Conservation (phyloP, 1,140 invertebrate genomes). For the Sycophila sp. region DNA sequence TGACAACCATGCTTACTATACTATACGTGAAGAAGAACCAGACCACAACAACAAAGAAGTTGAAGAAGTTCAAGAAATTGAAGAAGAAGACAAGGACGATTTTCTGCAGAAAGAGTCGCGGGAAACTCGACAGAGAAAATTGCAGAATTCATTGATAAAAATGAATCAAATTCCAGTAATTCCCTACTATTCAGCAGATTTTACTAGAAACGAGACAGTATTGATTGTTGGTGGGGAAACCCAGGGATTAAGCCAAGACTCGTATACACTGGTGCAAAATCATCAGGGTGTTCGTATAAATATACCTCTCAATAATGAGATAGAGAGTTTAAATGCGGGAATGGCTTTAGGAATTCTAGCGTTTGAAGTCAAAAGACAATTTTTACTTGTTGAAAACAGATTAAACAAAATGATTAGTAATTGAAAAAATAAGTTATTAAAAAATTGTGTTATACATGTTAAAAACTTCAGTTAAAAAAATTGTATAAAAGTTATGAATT, state of each 20-base stretch:
- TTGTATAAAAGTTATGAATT: not conserved
- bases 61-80: constrained; percentile 2
- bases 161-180: constrained; percentile 63
- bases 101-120: constrained; percentile 23
- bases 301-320: constrained; percentile 80
- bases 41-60: not conserved
- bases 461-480: too few species aligned
- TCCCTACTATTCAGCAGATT: constrained; percentile 74
- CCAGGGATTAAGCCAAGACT: constrained; percentile 79
- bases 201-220: constrained; percentile 65
- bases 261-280: constrained; percentile 68
- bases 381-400: constrained; percentile 42
- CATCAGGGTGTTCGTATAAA: constrained; percentile 73
- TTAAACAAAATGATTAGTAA: not conserved
- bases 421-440: not conserved
- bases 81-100: constrained; percentile 2
- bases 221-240: constrained; percentile 91
- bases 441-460: too few species aligned
- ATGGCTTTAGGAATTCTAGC: constrained; percentile 83
- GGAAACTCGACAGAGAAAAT: too few species aligned
- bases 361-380: constrained; percentile 86
- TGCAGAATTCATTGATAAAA: too few species aligned
- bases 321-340: constrained; percentile 88
- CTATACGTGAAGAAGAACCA: not conserved
- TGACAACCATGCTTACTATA: constrained; percentile 69